A percentile compares a stretch with the other conserved stretches of the same genome.
Evolutionary conservation across 1,140 invertebrate species (phyloP).

Genomic region (Conus ventricosus): DNA sequence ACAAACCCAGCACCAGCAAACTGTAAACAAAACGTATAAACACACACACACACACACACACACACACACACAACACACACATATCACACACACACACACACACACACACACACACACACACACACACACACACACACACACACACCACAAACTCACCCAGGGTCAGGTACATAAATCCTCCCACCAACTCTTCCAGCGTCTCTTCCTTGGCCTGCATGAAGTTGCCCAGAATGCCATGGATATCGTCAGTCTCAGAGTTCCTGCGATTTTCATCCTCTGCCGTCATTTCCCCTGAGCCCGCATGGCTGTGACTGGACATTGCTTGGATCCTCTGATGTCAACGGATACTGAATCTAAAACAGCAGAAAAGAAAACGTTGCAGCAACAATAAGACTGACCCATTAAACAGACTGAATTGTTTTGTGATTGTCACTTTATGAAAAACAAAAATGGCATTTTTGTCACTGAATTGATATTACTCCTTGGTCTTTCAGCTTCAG

Average conservation of each 20-base stretch:
- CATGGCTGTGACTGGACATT: not conserved
- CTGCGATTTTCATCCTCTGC: constrained; percentile 1
- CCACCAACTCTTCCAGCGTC: constrained; percentile 4
- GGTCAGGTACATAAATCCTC: constrained; percentile 9
- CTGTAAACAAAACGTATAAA: too few species aligned
- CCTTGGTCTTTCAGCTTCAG: too few species aligned
- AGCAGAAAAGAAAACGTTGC: too few species aligned
- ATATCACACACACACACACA: too few species aligned
- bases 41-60: too few species aligned
- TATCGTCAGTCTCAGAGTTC: constrained; percentile 10
- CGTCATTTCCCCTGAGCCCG: not conserved
- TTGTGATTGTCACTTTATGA: not conserved
- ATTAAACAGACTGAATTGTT: too few species aligned
- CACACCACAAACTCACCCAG: not conserved
- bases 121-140: too few species aligned
- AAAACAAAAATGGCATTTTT: not conserved
- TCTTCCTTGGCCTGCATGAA: constrained; percentile 23
- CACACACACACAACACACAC: too few species aligned
- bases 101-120: too few species aligned
- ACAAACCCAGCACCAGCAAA: too few species aligned
- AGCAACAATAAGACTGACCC: too few species aligned
- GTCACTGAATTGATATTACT: too few species aligned
- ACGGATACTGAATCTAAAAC: not conserved
- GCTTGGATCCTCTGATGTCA: not conserved
- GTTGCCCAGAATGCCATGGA: not conserved